phyloP scores from a whole-genome alignment of 2,113 vertebrate species.

The Trematomus loennbergii region DNA sequence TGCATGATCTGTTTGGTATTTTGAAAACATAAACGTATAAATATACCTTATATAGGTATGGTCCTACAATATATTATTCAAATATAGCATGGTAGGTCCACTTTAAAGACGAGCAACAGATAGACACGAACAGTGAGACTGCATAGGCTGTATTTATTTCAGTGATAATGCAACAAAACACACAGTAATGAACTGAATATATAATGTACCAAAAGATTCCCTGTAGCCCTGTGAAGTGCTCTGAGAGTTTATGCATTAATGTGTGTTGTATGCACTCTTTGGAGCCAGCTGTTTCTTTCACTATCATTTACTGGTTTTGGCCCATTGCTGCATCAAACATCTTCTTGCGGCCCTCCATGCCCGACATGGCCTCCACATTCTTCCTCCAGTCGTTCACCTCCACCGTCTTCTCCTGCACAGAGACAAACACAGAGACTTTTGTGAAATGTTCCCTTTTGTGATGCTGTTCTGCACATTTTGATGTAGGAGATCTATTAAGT shows the following conservation, averaged over 20 bases:
- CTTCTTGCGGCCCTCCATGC: constrained; percentile 95
- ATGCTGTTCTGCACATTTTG: not conserved
- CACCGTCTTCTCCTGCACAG: constrained; percentile 73
- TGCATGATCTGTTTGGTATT: too few relatives aligned
- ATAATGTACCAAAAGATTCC: not conserved
- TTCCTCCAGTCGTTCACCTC: constrained; percentile 93
- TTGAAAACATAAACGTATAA: too few relatives aligned
- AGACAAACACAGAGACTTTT: not conserved
- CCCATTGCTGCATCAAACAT: constrained; percentile 89
- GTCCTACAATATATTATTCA: too few relatives aligned
- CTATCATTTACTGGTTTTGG: constrained; percentile 62
- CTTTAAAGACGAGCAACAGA: not conserved
- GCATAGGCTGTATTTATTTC: constrained; percentile 33
- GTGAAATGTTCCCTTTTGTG: not conserved
- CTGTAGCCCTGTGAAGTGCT: not conserved
- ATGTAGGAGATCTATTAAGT: not conserved
- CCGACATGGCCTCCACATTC: constrained; percentile 92
- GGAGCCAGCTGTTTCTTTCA: not conserved
- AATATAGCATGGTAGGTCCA: too few relatives aligned
- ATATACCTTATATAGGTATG: too few relatives aligned
- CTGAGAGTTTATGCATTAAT: not conserved
- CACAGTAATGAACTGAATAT: not conserved
- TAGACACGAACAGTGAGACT: not conserved
- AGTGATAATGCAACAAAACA: constrained; percentile 6
- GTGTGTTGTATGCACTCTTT: not conserved